Evolutionary conservation across 2,113 vertebrate genomes (phyloP).

Genomic region (Mesocricetus auratus): DNA sequence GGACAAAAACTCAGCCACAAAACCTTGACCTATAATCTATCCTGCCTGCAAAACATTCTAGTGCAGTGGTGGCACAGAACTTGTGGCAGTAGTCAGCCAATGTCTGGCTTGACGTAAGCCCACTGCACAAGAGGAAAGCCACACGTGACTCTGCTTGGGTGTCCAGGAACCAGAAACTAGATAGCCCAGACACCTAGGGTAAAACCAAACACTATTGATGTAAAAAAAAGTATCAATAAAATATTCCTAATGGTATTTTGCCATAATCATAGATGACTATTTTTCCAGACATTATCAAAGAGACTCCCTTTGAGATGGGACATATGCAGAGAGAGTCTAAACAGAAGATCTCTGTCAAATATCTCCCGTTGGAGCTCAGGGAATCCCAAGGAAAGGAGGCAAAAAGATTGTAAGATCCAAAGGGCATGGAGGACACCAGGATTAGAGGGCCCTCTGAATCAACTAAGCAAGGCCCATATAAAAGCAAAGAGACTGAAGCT

Average conservation of each 20-base stretch:
- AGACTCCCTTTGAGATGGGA: neutral
- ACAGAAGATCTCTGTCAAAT: neutral
- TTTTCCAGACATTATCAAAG: neutral
- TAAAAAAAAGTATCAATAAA: neutral
- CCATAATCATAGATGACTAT: neutral
- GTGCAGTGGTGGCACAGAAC: neutral
- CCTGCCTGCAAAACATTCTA: neutral
- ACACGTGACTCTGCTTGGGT: neutral
- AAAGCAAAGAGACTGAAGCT: neutral
- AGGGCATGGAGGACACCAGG: neutral
- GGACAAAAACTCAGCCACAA: neutral
- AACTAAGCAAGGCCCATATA: neutral
- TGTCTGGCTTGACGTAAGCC: neutral
- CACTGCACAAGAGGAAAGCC: neutral
- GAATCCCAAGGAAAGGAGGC: neutral
- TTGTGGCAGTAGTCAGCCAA: neutral
- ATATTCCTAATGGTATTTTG: neutral
- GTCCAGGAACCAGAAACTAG: neutral
- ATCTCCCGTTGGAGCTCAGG: neutral
- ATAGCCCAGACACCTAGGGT: neutral
- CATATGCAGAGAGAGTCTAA: neutral
- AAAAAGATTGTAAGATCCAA: neutral
- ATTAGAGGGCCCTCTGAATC: neutral
- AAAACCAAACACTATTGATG: neutral
- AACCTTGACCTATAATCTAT: neutral